A percentile compares a stretch with the other conserved stretches of the same genome.
Evolutionary conservation across 2,113 vertebrate species (phyloP).

Genomic region (Calonectris borealis): DNA sequence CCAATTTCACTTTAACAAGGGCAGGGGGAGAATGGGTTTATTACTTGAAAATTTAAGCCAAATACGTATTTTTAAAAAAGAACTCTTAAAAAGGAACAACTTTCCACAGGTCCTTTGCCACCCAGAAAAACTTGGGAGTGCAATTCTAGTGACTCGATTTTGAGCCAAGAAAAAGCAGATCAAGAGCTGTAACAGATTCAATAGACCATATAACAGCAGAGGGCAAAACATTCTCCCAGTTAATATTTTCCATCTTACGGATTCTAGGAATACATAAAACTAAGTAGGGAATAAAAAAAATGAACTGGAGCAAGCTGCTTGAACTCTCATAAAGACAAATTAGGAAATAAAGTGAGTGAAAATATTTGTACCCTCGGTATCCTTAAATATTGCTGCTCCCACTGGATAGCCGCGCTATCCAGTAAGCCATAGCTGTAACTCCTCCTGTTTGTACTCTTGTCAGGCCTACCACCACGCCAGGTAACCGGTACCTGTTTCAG

Average conservation of each 20-base stretch:
- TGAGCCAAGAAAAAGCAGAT: slow-evolving; percentile 30
- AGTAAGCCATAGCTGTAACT: background rate
- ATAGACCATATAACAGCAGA: background rate
- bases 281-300: background rate
- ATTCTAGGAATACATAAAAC: slow-evolving; percentile 33
- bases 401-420: fast-evolving
- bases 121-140: background rate
- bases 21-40: background rate
- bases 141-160: background rate
- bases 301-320: background rate
- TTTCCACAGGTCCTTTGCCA: slow-evolving; percentile 29
- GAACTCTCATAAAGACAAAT: background rate
- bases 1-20: background rate
- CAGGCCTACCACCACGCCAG: fast-evolving
- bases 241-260: slow-evolving; percentile 36
- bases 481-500: background rate
- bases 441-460: background rate
- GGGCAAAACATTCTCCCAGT: background rate
- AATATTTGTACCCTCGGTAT: background rate
- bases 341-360: background rate
- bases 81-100: background rate
- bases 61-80: background rate
- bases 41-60: background rate
- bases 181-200: background rate
- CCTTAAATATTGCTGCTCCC: background rate